Base-by-base conservation (phyloP, 2,113 vertebrate genomes). In the Cyprinodon brontotheroides region DNA sequence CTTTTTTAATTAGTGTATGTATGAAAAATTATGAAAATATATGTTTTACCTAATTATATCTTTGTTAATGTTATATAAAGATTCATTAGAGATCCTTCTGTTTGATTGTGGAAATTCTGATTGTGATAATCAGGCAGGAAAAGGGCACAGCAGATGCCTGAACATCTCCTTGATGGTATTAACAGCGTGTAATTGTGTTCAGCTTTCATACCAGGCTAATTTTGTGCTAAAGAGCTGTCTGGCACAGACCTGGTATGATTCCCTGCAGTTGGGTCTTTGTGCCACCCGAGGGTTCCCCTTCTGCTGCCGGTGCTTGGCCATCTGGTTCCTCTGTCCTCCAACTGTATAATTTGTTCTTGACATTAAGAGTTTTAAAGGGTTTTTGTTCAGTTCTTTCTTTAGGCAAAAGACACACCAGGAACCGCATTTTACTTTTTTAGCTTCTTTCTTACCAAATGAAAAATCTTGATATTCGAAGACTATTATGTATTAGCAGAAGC, bases 151-250 rank as follows among this genome's bases (percentile, higher is more conserved):
- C 43, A 48, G 73, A 72, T 4, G 8, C 50, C 68, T 43, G 5
- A 61, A 70, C 39, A 8, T 45, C 53, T 72, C 79, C 83, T 74
- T 86, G 76, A 78, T 80, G 82, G 80, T 20, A 80, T 84, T 84
- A 82, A 5, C 84, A 86, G 80, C 77, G 3, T 81, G 84, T 45
- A 45, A 78, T 29, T 75, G 68, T 68, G 77, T 61, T 70, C 20
- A 14, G 14, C 36, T 43, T 69, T 81, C 76, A 86, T 88, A 73
- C 53, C 75, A 14, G 78, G 79, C 78, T 86, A 83, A 89, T 85
- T 79, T 74, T 72, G 81, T 86, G 79, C 73, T 87, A 82, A 87
- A 84, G 75, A 86, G 86, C 67, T 68, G 79, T 84, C 72, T 79
- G 75, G 65, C 40, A 22, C 40, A 6, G 78, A 72, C 75, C 74